Conservation (phyloP, 2,888 invertebrate species). For the Trachelus stipa region DNA sequence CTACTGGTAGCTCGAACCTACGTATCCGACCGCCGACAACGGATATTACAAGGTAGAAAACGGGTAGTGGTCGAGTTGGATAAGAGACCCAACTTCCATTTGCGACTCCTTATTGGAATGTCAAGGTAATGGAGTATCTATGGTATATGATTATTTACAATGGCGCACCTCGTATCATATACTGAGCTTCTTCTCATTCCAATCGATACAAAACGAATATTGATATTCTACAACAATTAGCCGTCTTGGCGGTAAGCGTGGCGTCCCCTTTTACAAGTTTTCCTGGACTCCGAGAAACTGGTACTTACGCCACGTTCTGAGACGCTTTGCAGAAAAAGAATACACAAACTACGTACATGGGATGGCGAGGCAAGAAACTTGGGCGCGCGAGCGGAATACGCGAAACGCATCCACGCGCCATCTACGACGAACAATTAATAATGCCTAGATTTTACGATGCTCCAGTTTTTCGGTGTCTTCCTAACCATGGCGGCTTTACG, state of each 20-base stretch:
- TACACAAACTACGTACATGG: slow-evolving; percentile 17
- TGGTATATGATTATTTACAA: background rate
- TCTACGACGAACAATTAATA: slow-evolving; percentile 23
- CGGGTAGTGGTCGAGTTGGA: background rate
- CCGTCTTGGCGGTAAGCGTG: background rate
- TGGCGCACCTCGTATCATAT: background rate
- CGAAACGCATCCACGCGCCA: slow-evolving; percentile 16
- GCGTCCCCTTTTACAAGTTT: background rate
- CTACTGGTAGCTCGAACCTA: background rate
- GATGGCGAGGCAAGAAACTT: slow-evolving; percentile 9
- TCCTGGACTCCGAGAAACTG: slow-evolving; percentile 17
- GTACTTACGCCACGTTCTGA: slow-evolving; percentile 15
- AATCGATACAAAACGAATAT: background rate
- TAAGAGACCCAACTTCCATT: background rate
- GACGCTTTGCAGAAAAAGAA: slow-evolving; percentile 10
- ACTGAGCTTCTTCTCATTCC: background rate
- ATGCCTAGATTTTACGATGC: slow-evolving; percentile 16
- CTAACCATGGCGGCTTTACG: background rate
- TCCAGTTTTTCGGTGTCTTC: background rate
- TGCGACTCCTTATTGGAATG: background rate
- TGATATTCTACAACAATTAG: background rate
- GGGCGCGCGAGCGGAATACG: slow-evolving; percentile 11
- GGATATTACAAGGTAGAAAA: background rate
- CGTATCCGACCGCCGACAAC: background rate
- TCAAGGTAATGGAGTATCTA: background rate